phyloP scores from a whole-genome alignment of 2,797 vertebrate species.

The Ctenopoma multispine region DNA sequence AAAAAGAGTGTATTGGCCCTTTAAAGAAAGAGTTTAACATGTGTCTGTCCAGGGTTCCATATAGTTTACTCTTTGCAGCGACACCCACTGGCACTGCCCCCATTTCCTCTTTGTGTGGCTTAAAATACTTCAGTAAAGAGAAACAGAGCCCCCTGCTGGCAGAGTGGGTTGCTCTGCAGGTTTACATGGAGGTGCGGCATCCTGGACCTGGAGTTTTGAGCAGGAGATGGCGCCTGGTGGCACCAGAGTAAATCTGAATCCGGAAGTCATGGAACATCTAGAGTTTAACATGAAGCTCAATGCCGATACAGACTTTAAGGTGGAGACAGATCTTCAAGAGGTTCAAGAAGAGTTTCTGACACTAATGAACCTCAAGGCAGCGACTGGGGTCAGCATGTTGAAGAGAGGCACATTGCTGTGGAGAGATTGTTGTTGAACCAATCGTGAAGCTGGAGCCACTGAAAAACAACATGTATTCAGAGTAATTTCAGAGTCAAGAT shows the following conservation, averaged over 20 bases:
- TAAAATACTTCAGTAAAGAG: conserved; percentile 8
- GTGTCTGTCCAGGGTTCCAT: not conserved
- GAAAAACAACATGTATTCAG: not conserved
- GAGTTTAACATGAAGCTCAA: not conserved
- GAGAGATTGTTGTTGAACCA: conserved; percentile 18
- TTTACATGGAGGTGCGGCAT: conserved; percentile 61
- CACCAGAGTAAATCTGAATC: not conserved
- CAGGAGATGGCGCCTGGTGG: not conserved
- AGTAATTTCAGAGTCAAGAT: conserved; percentile 21
- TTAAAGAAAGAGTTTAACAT: not conserved
- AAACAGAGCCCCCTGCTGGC: conserved; percentile 36
- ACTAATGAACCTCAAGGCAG: conserved; percentile 21
- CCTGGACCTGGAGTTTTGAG: conserved; percentile 33
- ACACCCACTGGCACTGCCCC: conserved; percentile 41
- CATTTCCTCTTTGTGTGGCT: not conserved
- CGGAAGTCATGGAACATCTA: not conserved
- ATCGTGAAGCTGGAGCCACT: conserved; percentile 41
- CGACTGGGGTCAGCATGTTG: conserved; percentile 4
- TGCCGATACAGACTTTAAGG: not conserved
- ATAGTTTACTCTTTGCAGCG: conserved; percentile 51
- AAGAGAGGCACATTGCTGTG: conserved; percentile 27
- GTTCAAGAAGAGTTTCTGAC: conserved; percentile 8
- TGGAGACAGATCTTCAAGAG: not conserved
- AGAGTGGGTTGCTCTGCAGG: conserved; percentile 61
- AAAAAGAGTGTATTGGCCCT: no score